phyloP scores from a whole-genome alignment of 1,140 invertebrate species.

The Charaxes varanes region DNA sequence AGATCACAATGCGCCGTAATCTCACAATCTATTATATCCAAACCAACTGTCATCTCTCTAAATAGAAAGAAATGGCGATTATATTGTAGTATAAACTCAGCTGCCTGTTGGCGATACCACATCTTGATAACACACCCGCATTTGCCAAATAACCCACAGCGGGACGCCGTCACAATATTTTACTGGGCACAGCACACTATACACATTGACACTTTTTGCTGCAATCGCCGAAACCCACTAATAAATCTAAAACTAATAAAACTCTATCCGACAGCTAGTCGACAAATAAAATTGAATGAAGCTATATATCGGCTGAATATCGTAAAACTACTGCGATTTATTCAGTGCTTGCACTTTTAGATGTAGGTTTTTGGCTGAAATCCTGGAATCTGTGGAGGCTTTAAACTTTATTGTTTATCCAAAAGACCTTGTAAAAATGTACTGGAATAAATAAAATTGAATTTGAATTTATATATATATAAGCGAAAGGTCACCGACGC shows the following conservation, averaged over 20 bases:
- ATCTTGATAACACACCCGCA: constrained; percentile 66
- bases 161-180: constrained; percentile 71
- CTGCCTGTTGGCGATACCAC: constrained; percentile 41
- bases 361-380: too few species aligned
- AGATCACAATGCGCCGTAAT: not conserved
- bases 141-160: constrained; percentile 66
- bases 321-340: constrained; percentile 1
- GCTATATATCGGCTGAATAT: not conserved
- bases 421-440: too few species aligned
- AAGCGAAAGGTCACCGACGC: too few species aligned
- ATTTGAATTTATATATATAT: too few species aligned
- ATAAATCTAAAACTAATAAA: constrained; percentile 12
- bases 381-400: too few species aligned
- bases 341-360: too few species aligned
- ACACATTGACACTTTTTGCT: constrained; percentile 40
- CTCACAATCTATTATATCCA: constrained; percentile 11
- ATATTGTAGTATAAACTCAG: constrained; percentile 38
- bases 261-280: not conserved
- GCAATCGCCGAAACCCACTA: constrained; percentile 13
- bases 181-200: constrained; percentile 49
- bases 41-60: constrained; percentile 19
- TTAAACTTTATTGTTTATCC: too few species aligned
- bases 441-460: too few species aligned
- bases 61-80: constrained; percentile 30
- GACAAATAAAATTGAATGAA: constrained; percentile 3